These are phyloP conservation scores for Oscheius onirici DNA, from an alignment of 2,888 invertebrate species.

Conservation along the genomic window DNA sequence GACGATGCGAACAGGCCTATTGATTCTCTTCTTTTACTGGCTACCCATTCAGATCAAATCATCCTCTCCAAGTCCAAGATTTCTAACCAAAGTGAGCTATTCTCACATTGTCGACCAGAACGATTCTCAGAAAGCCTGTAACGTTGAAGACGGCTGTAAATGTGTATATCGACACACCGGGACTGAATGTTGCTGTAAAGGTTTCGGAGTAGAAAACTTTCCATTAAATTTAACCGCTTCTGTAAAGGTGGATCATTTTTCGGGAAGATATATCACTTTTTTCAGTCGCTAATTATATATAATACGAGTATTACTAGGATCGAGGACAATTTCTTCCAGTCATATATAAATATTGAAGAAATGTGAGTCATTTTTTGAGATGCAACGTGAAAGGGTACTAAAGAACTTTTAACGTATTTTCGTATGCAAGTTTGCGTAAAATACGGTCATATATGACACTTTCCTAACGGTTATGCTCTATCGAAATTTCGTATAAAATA, in stretches of 20 bases:
- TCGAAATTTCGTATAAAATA: no score
- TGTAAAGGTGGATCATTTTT: not conserved
- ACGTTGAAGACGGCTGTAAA: constrained; percentile 33
- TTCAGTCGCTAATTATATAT: constrained; percentile 54
- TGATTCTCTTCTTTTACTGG: constrained; percentile 29
- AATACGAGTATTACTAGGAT: constrained; percentile 53
- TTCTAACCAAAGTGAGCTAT: constrained; percentile 26
- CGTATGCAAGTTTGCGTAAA: no score
- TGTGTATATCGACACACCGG: constrained; percentile 24
- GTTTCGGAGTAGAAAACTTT: constrained; percentile 29
- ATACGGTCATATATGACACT: no score
- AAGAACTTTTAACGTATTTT: no score
- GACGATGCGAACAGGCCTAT: constrained; percentile 26
- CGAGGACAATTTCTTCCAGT: constrained; percentile 41
- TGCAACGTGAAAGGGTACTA: no score
- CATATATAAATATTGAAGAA: constrained; percentile 52
- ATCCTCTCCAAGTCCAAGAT: constrained; percentile 7
- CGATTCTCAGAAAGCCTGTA: constrained; percentile 35
- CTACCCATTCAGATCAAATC: constrained; percentile 20
- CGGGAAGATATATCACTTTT: constrained; percentile 8
- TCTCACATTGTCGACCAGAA: not conserved
- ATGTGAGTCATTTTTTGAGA: constrained; percentile 45
- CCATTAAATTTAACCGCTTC: constrained; percentile 35
- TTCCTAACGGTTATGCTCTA: no score
- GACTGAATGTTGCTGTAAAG: constrained; percentile 53